Evolutionary conservation across 2,797 vertebrate species (phyloP), one percentile per base, ranked within the genome.

Genomic region (Hypotaenidia okinawae): DNA sequence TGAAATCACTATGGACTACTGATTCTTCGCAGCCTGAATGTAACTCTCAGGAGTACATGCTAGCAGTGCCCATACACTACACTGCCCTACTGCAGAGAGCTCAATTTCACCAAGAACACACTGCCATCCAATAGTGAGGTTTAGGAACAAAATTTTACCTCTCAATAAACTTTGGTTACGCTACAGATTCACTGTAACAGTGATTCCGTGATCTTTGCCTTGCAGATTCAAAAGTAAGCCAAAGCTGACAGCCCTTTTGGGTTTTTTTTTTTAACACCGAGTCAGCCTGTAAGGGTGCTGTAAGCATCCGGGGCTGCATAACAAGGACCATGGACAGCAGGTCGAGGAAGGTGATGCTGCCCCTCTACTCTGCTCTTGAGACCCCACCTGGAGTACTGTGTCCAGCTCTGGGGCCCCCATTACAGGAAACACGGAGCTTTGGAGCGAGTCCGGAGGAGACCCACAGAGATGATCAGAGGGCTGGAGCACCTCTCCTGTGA

Each of bases 301-400:
- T n/a, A 57, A 51, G 32, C 22, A 74, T 6, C 8, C 13, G 5
- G 33, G 45, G 19, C 25, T 66, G 45, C 28, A 13, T 18, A 30
- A 54, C 1, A 30, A 9, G 23, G 2, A 77, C 10, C 0, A 0
- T 3, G 37, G 32, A 16, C 27, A 69, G 33, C 21, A 77, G n/a
- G 35, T 5, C 0, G 0, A 76, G 41, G 58, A 33, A 82, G 39
- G 43, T 7, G 61, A 67, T 59, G 37, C 32, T 59, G 0, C 27
- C 12, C 24, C n/a, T 54, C 22, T 63, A 1, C 6, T 62, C 58
- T 0, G 0, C 54, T 41, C 24, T 19, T 45, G 43, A 45, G 43
- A 45, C 18, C 27, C 24, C 61, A 74, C 12, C 7, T 21, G 32
- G 10, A 86, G 57, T 41, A 41, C 11, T 68, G 61, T 2, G 0